Evolutionary conservation across 2,888 invertebrate genomes (phyloP), one percentile per base, ranked within the genome.

Genomic region (Amitus sp.): DNA sequence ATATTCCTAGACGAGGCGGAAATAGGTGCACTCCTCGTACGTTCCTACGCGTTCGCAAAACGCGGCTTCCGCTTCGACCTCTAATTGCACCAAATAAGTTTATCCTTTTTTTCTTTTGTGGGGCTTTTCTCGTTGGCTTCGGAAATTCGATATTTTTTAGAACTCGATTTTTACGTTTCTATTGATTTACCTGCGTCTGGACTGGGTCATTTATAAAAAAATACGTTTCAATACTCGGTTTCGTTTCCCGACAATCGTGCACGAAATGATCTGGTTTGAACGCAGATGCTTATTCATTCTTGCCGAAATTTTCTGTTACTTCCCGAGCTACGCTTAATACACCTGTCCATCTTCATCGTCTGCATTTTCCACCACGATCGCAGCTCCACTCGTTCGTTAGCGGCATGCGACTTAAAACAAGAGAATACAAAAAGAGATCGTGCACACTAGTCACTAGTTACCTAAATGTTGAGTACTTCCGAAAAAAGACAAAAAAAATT

Each of bases 291-390:
- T 42, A 10, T 18, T 23, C n/a, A n/a, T n/a, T n/a, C 43, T 43
- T 12, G 43, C 43, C 23, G 27, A 6, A 23, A 23, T 58, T 54
- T 57, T 61, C 61, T 51, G 58, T 65, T 59, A 62, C 65, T 65
- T 65, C 65, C 65, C 62, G 62, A 65, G 62, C 65, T 65, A 65
- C 65, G 65, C 65, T 65, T 65, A 65, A 65, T 65, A 62, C 62
- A 56, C 65, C 65, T 62, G 59, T 65, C 65, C 61, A 56, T 56
- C 59, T 62, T 62, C n/a, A 65, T 65, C 65, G 65, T 62, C 65
- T 59, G 62, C 61, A 65, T 65, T 62, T n/a, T 65, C 65, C 62
- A 65, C 54, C 65, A 65, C 65, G 65, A 62, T 62, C 65, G 62
- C 62, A 62, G 64, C 62, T 65, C 65, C 62, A 65, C 65, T 59